These are phyloP conservation scores for Epizoanthus ramosus DNA, from an alignment of 92 coral and sea anemone species.

Conservation along the genomic window DNA sequence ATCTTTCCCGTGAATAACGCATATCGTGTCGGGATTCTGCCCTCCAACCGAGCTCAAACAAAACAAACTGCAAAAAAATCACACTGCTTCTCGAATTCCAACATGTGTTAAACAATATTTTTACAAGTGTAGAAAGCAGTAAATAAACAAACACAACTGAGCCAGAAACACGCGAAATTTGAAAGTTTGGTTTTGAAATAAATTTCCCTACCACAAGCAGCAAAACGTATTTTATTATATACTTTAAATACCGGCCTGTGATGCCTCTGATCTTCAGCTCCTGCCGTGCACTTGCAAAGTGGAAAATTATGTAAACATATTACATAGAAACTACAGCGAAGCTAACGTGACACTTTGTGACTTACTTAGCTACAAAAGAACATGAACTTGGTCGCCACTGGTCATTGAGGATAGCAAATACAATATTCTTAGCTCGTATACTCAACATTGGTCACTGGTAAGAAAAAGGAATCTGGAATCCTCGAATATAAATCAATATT, in stretches of 20 bases:
- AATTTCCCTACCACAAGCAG: no score
- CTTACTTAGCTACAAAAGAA: neutral
- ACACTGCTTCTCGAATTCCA: neutral
- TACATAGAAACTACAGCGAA: neutral
- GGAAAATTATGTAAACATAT: neutral
- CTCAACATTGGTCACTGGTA: neutral
- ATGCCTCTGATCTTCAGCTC: no score
- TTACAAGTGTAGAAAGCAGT: conserved; percentile 4
- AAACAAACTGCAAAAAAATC: neutral
- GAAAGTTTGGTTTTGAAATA: neutral
- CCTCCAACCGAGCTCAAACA: neutral
- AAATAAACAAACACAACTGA: conserved; percentile 11
- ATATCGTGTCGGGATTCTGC: neutral
- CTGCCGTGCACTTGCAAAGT: no score
- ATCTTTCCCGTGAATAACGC: neutral
- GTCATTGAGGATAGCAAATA: neutral
- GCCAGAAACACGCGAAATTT: neutral
- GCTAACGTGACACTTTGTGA: neutral
- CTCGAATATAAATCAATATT: neutral
- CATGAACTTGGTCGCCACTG: neutral
- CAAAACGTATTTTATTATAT: no score
- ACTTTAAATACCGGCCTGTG: no score
- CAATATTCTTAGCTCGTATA: neutral
- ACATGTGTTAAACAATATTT: neutral
- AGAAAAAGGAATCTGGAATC: neutral